Evolutionary conservation across 2,113 vertebrate species (phyloP), one percentile per base, ranked within the genome.

Genomic region (Chlamydotis undulata): DNA sequence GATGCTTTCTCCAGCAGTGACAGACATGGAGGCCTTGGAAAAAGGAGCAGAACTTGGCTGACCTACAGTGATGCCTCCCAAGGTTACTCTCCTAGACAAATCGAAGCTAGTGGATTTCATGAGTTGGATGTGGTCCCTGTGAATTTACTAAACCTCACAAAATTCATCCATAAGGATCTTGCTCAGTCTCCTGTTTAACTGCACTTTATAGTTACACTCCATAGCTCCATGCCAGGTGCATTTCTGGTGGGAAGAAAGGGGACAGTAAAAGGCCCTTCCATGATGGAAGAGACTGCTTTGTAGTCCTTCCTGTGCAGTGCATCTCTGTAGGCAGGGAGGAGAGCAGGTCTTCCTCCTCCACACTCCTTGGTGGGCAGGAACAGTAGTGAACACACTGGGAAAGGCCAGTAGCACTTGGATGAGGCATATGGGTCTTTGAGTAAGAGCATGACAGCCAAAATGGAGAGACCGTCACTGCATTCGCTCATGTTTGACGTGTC

Each of bases 401-500:
- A 93, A 79, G 45, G 57, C 50, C 57, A 76, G 69, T 15, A 82
- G 90, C 67, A 14, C 67, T 15, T 28, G 33, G 21, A 10, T 52
- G 33, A 89, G 60, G 23, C 19, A 29, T 10, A 9, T 14, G 43
- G 22, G 29, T 63, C 82, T 81, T 31, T 25, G 19, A 21, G 6
- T 33, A 64, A 64, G 65, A 64, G 43, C 29, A 21, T 8, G 8
- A 11, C 50, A 61, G 89, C 7, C 19, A 6, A 69, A 90, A 45
- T 2, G 4, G 52, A 47, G 68, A 88, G 28, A 43, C 11, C 28
- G 17, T 67, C 45, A 24, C 59, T 28, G 14, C 0, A 0, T 33
- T 80, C 2, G 1, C 35, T 57, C 9, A 1, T 1, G 4, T 29
- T 24, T 7, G 1, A 3, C 9, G 35, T 43, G 33, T 35, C 64